Conservation (phyloP, 2,888 invertebrate species). For the Diogma glabrata region DNA sequence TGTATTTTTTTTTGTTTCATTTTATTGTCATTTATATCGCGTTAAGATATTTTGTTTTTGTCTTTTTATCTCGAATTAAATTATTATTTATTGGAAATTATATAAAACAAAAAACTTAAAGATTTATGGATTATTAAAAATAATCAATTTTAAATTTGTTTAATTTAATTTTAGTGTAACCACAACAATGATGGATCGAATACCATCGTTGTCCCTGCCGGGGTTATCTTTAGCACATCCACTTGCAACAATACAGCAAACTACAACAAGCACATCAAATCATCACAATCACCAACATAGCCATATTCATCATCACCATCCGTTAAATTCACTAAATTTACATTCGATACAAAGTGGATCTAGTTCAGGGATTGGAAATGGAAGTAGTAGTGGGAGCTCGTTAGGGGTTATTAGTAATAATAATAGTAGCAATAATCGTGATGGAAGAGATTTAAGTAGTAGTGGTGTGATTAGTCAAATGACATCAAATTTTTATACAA, state of each 20-base stretch:
- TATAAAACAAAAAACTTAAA: too few species aligned
- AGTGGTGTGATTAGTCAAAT: constrained; percentile 9
- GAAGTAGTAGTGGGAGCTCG: neutral
- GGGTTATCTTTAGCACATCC: constrained; percentile 36
- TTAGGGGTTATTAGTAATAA: neutral
- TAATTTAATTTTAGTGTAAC: too few species aligned
- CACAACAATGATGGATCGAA: constrained; percentile 39
- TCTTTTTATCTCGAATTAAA: too few species aligned
- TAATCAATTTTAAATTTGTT: too few species aligned
- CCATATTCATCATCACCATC: constrained; percentile 18
- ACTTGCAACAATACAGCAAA: constrained; percentile 23
- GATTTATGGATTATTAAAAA: too few species aligned
- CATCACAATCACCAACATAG: constrained; percentile 26
- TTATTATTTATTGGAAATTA: too few species aligned
- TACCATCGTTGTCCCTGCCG: constrained; percentile 36
- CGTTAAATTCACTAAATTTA: constrained; percentile 1
- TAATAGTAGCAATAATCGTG: constrained; percentile 7
- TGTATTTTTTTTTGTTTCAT: too few species aligned
- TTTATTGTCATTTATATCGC: too few species aligned
- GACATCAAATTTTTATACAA: constrained; percentile 9
- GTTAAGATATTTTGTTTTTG: too few species aligned
- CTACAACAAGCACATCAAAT: constrained; percentile 18
- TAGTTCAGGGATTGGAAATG: constrained; percentile 28
- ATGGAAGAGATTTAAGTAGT: too few species aligned
- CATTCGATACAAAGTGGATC: constrained; percentile 22